Evolutionary conservation across 1,140 invertebrate genomes (phyloP).

Genomic region (Diploscapter pachys): DNA sequence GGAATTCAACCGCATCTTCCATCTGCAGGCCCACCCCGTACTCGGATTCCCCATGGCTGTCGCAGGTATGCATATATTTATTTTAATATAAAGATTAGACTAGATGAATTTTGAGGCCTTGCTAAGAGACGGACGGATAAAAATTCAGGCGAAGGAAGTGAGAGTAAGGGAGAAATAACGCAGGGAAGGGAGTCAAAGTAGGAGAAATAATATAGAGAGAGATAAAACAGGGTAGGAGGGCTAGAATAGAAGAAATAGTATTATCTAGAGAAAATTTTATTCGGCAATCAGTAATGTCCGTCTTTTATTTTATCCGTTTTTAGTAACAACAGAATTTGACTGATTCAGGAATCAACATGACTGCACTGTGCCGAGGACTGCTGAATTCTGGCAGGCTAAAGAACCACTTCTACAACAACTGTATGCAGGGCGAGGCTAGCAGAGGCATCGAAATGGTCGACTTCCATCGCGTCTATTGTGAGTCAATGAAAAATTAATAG

Average conservation of each 20-base stretch:
- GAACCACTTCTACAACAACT: constrained; percentile 74
- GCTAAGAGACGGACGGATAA: too few relatives aligned
- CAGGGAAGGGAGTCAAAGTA: too few relatives aligned
- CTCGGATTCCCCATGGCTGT: constrained; percentile 27
- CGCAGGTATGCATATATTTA: not conserved
- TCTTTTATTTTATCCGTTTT: not conserved
- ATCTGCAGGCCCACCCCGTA: constrained; percentile 69
- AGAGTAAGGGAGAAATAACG: too few relatives aligned
- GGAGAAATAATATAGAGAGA: too few relatives aligned
- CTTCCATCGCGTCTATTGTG: constrained; percentile 87
- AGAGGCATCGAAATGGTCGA: constrained; percentile 70
- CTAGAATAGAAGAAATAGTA: too few relatives aligned
- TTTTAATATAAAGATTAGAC: too few relatives aligned
- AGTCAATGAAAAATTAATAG: constrained; percentile 38
- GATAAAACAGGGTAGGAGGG: too few relatives aligned
- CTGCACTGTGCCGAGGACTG: constrained; percentile 64
- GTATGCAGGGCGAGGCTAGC: constrained; percentile 46
- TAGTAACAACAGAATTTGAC: too few relatives aligned
- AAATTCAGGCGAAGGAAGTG: too few relatives aligned
- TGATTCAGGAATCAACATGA: constrained; percentile 12
- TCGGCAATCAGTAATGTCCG: too few relatives aligned
- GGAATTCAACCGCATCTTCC: constrained; percentile 75
- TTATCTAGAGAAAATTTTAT: too few relatives aligned
- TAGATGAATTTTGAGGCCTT: too few relatives aligned
- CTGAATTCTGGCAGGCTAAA: constrained; percentile 77